Evolutionary conservation across 2,888 invertebrate genomes (phyloP).

Genomic region (Oasisia sp.): DNA sequence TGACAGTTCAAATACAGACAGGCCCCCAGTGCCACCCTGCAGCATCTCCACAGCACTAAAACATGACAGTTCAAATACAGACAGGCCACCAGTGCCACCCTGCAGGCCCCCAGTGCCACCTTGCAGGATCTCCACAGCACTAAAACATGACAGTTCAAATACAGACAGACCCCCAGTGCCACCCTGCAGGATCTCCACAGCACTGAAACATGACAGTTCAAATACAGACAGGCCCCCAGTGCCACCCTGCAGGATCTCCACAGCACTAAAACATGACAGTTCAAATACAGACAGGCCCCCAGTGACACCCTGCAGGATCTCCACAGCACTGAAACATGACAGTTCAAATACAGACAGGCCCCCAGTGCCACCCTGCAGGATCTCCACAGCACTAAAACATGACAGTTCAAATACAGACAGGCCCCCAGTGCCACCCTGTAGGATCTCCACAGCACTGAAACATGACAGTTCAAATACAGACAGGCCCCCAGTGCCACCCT

Average conservation of each 20-base stretch:
- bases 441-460: neutral
- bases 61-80: neutral
- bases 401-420: neutral
- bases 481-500: neutral
- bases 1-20: constrained; percentile 80
- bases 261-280: constrained; percentile 63
- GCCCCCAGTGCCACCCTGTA: neutral
- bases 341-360: constrained; percentile 87
- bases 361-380: constrained; percentile 78
- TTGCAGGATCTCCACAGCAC: neutral
- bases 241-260: constrained; percentile 73
- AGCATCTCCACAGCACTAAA: constrained; percentile 69
- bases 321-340: constrained; percentile 67
- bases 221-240: constrained; percentile 96
- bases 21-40: constrained; percentile 83
- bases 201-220: constrained; percentile 56
- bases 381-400: constrained; percentile 68
- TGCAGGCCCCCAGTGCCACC: neutral
- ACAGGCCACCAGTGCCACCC: too few relatives aligned
- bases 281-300: constrained; percentile 92
- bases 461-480: neutral
- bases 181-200: constrained; percentile 69
- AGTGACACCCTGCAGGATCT: constrained; percentile 75
- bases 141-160: constrained; percentile 64
- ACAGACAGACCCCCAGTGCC: constrained; percentile 96